Evolutionary conservation across 2,888 invertebrate species (phyloP), one percentile per base, ranked within the genome.

Genomic region (Erpobdella octoculata): DNA sequence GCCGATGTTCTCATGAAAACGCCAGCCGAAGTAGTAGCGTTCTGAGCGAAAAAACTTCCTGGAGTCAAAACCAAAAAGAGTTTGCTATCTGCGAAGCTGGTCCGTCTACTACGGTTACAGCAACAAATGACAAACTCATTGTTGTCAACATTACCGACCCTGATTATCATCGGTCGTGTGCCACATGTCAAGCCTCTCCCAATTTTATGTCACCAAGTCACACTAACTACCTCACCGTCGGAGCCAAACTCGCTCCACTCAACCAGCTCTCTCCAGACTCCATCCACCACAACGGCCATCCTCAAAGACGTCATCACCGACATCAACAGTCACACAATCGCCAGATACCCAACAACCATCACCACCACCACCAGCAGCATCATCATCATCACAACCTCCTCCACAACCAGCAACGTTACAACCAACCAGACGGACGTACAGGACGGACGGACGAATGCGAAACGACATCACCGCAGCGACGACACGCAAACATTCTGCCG

Each of bases 311-410:
- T 62, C 62, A 35, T 62, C 35, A 62, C 6, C 62, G 33, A 12
- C 33, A 62, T 9, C 62, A 21, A 9, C n/a, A n/a, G n/a, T n/a
- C n/a, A n/a, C n/a, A n/a, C n/a, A n/a, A n/a, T n/a, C n/a, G n/a
- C n/a, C n/a, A n/a, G n/a, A n/a, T n/a, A n/a, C 35, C 33, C 21
- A 53, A 58, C 8, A 41, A 58, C 8, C 53, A 33, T 6, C 69
- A 48, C 58, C 69, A 69, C 35, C 53, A 62, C 9, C 35, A 61
- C 25, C 38, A 65, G 5, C 66, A 65, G 5, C 66, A 65, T 37
- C 66, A 33, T 9, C 37, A 46, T 2, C 48, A 48, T 31, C n/a
- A 46, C 33, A 12, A 46, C 12, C 18, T 3, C 31, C 48, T 6
- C 38, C 38, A 68, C 31, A 46, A 68, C 18, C 28, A 48, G 5